Base-by-base conservation (phyloP, 2,113 vertebrate species). In the Pseudois nayaur region DNA sequence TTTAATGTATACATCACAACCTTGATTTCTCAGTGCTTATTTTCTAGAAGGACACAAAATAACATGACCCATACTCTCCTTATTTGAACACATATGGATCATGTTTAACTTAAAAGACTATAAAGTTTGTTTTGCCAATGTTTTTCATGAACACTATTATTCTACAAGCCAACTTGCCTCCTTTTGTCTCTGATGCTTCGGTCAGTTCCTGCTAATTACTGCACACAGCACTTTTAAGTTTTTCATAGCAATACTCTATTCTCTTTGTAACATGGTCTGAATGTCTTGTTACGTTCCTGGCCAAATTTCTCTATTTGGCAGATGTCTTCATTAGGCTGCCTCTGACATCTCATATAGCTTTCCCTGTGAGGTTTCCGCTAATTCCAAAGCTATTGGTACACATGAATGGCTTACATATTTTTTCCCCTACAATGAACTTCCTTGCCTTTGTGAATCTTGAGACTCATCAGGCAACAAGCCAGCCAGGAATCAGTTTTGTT, bases 361-460 rank as follows among this genome's bases (percentile, higher is more conserved):
- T 76, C 52, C 57, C 55, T 36, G 9, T 33, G n/a, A 29, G 48
- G 29, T 59, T 91, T 89, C 50, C 1, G 52, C 60, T 67, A 50
- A 91, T 92, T 74, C 36, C 50, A 45, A 84, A 55, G 67, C 31
- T 11, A 13, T 33, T 45, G n/a, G 50, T 25, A 57, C 8, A 82
- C 60, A 23, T 13, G 86, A 45, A 45, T 62, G 54, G 9, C 33
- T 92, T 59, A 12, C 13, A 15, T 33, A 2, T 10, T 55, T 67
- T 43, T 27, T 23, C 0, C 6, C 19, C 33, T 11, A 31, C 88
- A 93, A n/a, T 87, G 62, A 89, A 48, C 78, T 93, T 31, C 67
- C 60, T 97, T 60, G 43, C 25, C 71, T 95, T 91, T 86, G 89
- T 88, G 76, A 93, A 79, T 71, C 74, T 94, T 43, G 88, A 92